phyloP scores from a whole-genome alignment of 2,888 invertebrate species.

The Polylopha cassiicola region DNA sequence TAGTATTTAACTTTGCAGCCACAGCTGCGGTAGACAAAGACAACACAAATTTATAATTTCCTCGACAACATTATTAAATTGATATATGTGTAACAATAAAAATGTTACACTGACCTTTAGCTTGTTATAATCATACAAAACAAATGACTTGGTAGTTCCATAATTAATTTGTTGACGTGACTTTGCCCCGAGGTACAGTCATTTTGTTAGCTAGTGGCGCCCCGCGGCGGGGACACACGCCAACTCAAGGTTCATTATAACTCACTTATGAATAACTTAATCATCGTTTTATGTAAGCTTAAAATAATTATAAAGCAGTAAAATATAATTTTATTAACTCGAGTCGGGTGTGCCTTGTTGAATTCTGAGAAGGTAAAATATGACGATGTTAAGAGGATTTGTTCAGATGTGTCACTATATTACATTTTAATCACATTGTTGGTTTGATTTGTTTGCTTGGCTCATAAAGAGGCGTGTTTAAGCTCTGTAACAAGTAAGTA shows the following conservation, averaged over 20 bases:
- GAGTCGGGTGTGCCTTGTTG: conserved; percentile 10
- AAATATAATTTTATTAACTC: conserved; percentile 14
- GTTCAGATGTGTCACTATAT: conserved; percentile 11
- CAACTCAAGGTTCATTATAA: conserved; percentile 29
- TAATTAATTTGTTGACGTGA: conserved; percentile 54
- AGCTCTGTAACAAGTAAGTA: too few species aligned
- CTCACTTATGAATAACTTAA: conserved; percentile 34
- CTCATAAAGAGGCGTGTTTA: too few species aligned
- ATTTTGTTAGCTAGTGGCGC: conserved; percentile 37
- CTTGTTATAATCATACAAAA: conserved; percentile 8
- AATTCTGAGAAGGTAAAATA: conserved; percentile 14
- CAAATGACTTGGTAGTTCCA: conserved; percentile 19
- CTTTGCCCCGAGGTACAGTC: conserved; percentile 38
- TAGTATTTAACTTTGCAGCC: too few species aligned
- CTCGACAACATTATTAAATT: neutral
- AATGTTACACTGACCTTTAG: neutral
- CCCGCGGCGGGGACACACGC: conserved; percentile 44
- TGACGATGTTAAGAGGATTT: conserved; percentile 11
- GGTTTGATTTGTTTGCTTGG: too few species aligned
- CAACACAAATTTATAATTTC: neutral
- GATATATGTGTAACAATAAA: neutral
- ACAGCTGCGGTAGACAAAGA: too few species aligned
- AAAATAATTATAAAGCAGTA: conserved; percentile 20
- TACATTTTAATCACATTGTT: too few species aligned
- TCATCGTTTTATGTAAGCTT: conserved; percentile 22